Conservation (phyloP, 2,888 invertebrate species). For the Ophion obscuratus region DNA sequence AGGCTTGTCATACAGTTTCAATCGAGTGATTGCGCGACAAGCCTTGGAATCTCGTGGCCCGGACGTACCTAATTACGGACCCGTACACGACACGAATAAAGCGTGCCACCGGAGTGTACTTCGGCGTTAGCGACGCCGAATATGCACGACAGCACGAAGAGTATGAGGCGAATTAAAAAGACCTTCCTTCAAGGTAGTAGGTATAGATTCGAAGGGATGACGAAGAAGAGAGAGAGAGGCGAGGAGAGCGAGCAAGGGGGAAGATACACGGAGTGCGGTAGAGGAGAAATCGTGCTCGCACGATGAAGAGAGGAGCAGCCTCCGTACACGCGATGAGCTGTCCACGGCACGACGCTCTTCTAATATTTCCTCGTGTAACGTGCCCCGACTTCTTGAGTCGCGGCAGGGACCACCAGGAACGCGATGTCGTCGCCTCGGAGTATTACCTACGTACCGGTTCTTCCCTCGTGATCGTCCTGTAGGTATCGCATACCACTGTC, state of each 20-base stretch:
- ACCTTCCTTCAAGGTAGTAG: slow-evolving; percentile 19
- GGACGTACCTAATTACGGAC: neutral
- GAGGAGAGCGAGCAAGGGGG: neutral
- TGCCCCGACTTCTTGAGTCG: slow-evolving; percentile 73
- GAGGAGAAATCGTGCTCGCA: slow-evolving; percentile 7
- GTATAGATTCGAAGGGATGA: slow-evolving; percentile 5
- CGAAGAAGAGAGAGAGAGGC: neutral
- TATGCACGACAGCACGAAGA: slow-evolving; percentile 9
- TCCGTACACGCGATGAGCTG: slow-evolving; percentile 59
- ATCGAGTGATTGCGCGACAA: slow-evolving; percentile 29
- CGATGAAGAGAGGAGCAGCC: slow-evolving; percentile 40
- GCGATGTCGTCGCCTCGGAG: slow-evolving; percentile 66
- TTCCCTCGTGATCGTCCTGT: slow-evolving; percentile 39
- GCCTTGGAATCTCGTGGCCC: slow-evolving; percentile 12
- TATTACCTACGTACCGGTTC: slow-evolving; percentile 75
- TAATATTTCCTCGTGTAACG: slow-evolving; percentile 74
- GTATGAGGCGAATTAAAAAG: slow-evolving; percentile 43
- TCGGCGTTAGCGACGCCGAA: slow-evolving; percentile 18
- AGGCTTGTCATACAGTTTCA: neutral
- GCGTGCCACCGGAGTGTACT: slow-evolving; percentile 41
- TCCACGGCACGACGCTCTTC: slow-evolving; percentile 68
- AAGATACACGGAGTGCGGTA: neutral
- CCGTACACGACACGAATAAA: slow-evolving; percentile 17
- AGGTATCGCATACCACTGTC: slow-evolving; percentile 48
- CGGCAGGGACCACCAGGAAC: slow-evolving; percentile 75